Conservation (phyloP, 2,888 invertebrate genomes). For the Dryococelus australis region DNA sequence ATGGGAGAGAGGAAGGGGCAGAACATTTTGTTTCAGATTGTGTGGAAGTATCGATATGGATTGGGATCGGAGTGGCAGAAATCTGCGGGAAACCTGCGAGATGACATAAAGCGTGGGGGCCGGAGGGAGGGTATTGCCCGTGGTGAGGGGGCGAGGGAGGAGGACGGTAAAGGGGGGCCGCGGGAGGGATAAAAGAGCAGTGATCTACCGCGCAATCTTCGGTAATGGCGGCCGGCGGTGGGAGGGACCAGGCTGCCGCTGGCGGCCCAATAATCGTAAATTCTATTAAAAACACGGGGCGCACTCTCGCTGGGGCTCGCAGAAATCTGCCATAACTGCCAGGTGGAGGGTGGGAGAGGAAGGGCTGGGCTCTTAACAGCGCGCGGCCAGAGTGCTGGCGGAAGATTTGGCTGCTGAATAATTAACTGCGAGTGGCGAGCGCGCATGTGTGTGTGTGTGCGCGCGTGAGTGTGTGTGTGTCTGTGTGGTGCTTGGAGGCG, state of each 20-base stretch:
- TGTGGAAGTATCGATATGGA: neutral
- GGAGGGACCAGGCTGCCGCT: constrained; percentile 27
- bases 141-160: constrained; percentile 23
- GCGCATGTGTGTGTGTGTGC: too few relatives aligned
- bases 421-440: neutral
- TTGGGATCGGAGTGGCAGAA: constrained; percentile 11
- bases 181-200: constrained; percentile 37
- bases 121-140: neutral
- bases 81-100: neutral
- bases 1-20: neutral
- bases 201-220: constrained; percentile 45
- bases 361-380: neutral
- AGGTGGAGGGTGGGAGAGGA: neutral
- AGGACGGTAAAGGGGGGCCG: constrained; percentile 20
- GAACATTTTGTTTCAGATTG: constrained; percentile 16
- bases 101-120: constrained; percentile 34
- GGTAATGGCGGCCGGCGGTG: constrained; percentile 41
- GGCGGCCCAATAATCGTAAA: constrained; percentile 45
- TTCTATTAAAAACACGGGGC: constrained; percentile 43
- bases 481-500: too few relatives aligned
- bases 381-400: neutral
- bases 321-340: constrained; percentile 44
- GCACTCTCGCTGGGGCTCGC: constrained; percentile 31
- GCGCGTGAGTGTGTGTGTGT: too few relatives aligned
- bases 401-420: constrained; percentile 16